Base-by-base conservation (phyloP, 1,140 invertebrate species). In the Halictus rubicundus region DNA sequence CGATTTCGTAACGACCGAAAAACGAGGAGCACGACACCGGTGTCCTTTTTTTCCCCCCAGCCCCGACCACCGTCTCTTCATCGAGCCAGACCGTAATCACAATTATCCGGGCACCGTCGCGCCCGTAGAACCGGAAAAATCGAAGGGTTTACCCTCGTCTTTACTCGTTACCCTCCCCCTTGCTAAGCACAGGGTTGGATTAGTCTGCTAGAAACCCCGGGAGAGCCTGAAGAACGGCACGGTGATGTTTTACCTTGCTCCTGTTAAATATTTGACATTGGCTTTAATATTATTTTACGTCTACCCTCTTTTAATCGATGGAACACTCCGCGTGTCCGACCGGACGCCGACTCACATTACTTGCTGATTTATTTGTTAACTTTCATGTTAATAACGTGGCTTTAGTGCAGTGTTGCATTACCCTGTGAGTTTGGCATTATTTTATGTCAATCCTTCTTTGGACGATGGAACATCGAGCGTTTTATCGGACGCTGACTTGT, bases 1-100 rank as follows among this genome's bases (percentile, higher is more conserved):
- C 76, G 76, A 78, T 78, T 78, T 78, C 69, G 60, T 78, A 78
- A 78, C 60, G 76, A 78, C 76, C 76, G 46, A 78, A 78, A 77
- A 78, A 78, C 68, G 68, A 69, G 21, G 27, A 69, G 27, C 49
- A 21, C 25, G 19, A n/a, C 32, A 60, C 65, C 23, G 63, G 66
- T 27, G 79, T 68, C 49, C 49, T 70, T 79, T 25, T 54, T 64
- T 57, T 16, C 25, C 4, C 60, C 32, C 23, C 3, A 3, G 21
- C 37, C 37, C 27, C 73, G 14, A 16, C 42, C 14, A 9, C n/a
- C 61, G 9, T 21, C 60, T 9, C 64, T n/a, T 16, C 59, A n/a
- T 14, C 69, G 32, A 64, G 69, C 76, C 69, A 78, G 69, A 78
- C 76, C 76, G 76, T 78, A 78, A 78, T 78, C 76, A 72, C 76